These are phyloP conservation scores for Acanthurus tractus DNA, from an alignment of 2,797 vertebrate genomes.

Conservation along the genomic window DNA sequence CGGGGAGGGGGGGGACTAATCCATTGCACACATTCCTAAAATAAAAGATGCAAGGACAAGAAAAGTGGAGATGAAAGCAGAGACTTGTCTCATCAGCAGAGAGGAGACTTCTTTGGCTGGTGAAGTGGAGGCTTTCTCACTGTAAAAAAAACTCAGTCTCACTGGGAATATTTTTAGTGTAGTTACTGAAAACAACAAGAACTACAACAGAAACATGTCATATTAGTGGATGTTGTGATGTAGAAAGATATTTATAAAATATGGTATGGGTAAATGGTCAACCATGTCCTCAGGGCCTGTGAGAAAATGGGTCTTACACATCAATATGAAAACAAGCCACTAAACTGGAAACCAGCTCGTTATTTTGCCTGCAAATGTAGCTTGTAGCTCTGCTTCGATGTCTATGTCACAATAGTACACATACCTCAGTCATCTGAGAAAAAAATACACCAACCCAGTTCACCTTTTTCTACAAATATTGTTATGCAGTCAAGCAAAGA, in stretches of 20 bases:
- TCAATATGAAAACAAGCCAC: constrained; percentile 23
- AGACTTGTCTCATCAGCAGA: constrained; percentile 59
- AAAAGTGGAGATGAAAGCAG: constrained; percentile 75
- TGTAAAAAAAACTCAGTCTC: constrained; percentile 38
- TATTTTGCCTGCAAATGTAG: neutral
- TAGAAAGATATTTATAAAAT: constrained; percentile 62
- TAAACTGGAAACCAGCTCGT: neutral
- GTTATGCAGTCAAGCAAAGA: neutral
- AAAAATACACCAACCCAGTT: neutral
- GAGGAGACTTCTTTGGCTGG: constrained; percentile 61
- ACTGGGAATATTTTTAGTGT: constrained; percentile 70
- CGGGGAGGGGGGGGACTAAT: constrained; percentile 52
- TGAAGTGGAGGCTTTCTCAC: constrained; percentile 28
- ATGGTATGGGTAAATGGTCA: constrained; percentile 35
- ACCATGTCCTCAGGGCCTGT: constrained; percentile 1
- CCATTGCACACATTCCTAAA: constrained; percentile 66
- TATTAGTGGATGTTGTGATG: constrained; percentile 36
- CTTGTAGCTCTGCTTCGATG: constrained; percentile 12
- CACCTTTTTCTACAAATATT: neutral
- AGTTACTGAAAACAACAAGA: constrained; percentile 28
- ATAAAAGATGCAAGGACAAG: constrained; percentile 62
- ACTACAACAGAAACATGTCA: constrained; percentile 35
- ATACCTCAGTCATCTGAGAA: neutral
- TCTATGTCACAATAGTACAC: constrained; percentile 9
- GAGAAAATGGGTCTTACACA: constrained; percentile 28